phyloP scores from a whole-genome alignment of 1,140 invertebrate species.

The Lepidurus couesii region DNA sequence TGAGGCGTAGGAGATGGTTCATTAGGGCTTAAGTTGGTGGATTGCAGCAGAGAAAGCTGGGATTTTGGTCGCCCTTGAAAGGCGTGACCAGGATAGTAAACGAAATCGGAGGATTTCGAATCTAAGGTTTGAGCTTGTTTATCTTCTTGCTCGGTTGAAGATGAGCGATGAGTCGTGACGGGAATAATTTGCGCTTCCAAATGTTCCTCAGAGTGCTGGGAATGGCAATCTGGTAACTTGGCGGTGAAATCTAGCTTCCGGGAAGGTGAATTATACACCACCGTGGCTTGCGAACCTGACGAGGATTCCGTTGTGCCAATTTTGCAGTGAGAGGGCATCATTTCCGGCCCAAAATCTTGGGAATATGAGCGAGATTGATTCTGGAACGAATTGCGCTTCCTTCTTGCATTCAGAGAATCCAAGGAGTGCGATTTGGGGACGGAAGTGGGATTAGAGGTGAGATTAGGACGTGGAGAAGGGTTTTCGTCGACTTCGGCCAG shows the following conservation, averaged over 20 bases:
- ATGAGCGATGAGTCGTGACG: background rate
- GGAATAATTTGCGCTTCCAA: background rate
- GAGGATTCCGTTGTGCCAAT: background rate
- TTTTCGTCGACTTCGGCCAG: background rate
- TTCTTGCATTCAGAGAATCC: background rate
- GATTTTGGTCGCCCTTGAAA: background rate
- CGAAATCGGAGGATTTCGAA: constrained; percentile 1
- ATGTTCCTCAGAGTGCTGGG: background rate
- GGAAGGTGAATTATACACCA: background rate
- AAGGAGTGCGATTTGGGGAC: background rate
- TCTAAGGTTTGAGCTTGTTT: background rate
- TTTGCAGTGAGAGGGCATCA: background rate
- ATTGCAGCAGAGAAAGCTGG: background rate
- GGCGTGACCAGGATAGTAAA: constrained; percentile 8
- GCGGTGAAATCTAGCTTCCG: background rate
- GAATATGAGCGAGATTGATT: background rate
- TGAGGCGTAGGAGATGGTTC: background rate
- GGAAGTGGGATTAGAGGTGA: background rate
- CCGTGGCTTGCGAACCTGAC: background rate
- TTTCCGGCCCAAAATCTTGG: background rate
- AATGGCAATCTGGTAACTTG: constrained; percentile 3
- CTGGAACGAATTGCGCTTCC: background rate
- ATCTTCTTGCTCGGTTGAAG: background rate
- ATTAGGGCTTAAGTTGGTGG: background rate
- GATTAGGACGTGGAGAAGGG: background rate